phyloP scores from a whole-genome alignment of 1,140 invertebrate genomes.

The Heliothis virescens region DNA sequence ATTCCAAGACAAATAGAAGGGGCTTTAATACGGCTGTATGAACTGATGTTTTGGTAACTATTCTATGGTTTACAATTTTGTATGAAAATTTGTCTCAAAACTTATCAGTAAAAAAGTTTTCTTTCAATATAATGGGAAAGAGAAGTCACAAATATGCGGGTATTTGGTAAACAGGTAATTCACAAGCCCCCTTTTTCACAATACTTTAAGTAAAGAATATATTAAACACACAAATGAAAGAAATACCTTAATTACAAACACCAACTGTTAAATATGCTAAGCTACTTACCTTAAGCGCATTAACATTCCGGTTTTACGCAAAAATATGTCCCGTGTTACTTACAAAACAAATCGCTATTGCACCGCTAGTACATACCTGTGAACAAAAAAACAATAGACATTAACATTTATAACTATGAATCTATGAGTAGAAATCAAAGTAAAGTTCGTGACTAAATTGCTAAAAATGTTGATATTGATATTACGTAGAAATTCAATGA shows the following conservation, averaged over 20 bases:
- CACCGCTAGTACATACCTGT: slow-evolving; percentile 28
- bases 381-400: slow-evolving; percentile 37
- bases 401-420: slow-evolving; percentile 30
- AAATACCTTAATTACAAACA: not conserved
- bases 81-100: not conserved
- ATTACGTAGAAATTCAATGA: slow-evolving; percentile 7
- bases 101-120: too few species aligned
- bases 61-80: not conserved
- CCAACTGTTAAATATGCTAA: not conserved
- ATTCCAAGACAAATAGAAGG: slow-evolving; percentile 48
- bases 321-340: slow-evolving; percentile 16
- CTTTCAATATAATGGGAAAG: too few species aligned
- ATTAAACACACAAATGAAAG: not conserved
- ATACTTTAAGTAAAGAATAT: too few species aligned
- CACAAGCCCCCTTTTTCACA: too few species aligned
- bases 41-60: slow-evolving; percentile 7
- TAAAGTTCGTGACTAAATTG: slow-evolving; percentile 9
- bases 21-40: slow-evolving; percentile 8
- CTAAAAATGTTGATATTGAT: not conserved
- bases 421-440: slow-evolving; percentile 1
- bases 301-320: not conserved
- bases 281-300: not conserved
- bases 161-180: too few species aligned
- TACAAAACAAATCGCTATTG: slow-evolving; percentile 4
- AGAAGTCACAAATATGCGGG: too few species aligned